These are phyloP conservation scores for Drosophila prosaltans DNA, from an alignment of 1,140 invertebrate species.

Conservation along the genomic window DNA sequence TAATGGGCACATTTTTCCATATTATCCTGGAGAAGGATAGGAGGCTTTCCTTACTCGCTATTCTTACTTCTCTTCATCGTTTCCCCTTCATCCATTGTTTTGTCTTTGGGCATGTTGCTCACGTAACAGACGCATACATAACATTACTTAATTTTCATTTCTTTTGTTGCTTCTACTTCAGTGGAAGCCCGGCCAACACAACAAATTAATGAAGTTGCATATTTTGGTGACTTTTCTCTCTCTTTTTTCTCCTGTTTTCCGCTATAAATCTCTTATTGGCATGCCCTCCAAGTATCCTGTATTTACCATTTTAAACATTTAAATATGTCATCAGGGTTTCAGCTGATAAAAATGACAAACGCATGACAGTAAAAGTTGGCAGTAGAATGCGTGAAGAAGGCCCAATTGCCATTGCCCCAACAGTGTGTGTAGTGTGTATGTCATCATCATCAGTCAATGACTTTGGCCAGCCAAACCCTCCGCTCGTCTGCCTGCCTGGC, in stretches of 20 bases:
- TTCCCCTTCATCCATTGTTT: slow-evolving; percentile 19
- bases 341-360: slow-evolving; percentile 19
- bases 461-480: not conserved
- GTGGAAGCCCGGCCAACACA: slow-evolving; percentile 1
- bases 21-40: slow-evolving; percentile 51
- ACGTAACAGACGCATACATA: slow-evolving; percentile 80
- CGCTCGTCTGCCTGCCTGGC: not conserved
- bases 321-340: slow-evolving; percentile 28
- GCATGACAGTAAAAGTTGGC: not conserved
- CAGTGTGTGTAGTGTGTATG: slow-evolving; percentile 2
- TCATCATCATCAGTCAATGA: slow-evolving; percentile 47
- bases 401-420: not conserved
- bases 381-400: not conserved
- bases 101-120: slow-evolving; percentile 54
- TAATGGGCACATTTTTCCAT: slow-evolving; percentile 63
- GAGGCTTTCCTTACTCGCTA: not conserved
- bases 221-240: slow-evolving; percentile 40
- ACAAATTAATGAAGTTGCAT: slow-evolving; percentile 63
- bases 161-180: slow-evolving; percentile 24
- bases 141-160: slow-evolving; percentile 75
- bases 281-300: slow-evolving; percentile 21
- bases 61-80: too few species aligned
- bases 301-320: slow-evolving; percentile 24
- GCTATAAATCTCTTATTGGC: slow-evolving; percentile 4
- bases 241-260: not conserved